Base-by-base conservation (phyloP, 2,113 vertebrate species). In the Nesogale talazaci region DNA sequence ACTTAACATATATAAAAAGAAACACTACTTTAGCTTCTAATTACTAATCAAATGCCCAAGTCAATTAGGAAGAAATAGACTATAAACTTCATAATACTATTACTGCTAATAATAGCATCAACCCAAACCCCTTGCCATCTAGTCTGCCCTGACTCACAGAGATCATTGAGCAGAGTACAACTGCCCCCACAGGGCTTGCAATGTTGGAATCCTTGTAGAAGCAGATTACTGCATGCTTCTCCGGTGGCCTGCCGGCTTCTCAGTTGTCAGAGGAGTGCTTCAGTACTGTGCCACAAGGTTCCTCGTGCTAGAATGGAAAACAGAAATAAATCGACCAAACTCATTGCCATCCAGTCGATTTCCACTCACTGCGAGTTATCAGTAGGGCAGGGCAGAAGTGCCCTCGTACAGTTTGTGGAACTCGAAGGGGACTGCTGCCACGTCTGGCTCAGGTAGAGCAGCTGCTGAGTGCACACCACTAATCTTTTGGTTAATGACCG, bases 1-100 rank as follows among this genome's bases (percentile, higher is more conserved):
- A 75, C 46, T 91, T 94, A 91, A 92, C 82, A 89, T 91, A 38
- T 83, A 82, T 76, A 94, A 89, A 94, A 89, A 40, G 83, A 93
- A 96, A 74, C 75, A 89, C 84, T 86, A 65, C 90, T 91, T 91
- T 94, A 52, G 63, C 6, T 91, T 91, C 83, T 94, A 94, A 82
- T 81, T 56, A 38, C 76, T 94, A 86, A 89, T 94, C 72, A 94
- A 56, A 67, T 88, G 77, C 87, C 80, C 59, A 86, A 36, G 57
- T 93, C 38, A 80, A 34, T 20, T 79, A 29, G 17, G 88, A 92
- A 79, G 6, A 91, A 63, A 6, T 92, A 10, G 31, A 93, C 85
- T 89, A 17, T 87, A 85, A 85, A 76, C 15, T 89, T 56, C 17
- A 52, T 76, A 23, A 27, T 77, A 83, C 57, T 90, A 42, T 23